phyloP scores from a whole-genome alignment of 92 coral and sea anemone genomes.

The Porites cylindrica region DNA sequence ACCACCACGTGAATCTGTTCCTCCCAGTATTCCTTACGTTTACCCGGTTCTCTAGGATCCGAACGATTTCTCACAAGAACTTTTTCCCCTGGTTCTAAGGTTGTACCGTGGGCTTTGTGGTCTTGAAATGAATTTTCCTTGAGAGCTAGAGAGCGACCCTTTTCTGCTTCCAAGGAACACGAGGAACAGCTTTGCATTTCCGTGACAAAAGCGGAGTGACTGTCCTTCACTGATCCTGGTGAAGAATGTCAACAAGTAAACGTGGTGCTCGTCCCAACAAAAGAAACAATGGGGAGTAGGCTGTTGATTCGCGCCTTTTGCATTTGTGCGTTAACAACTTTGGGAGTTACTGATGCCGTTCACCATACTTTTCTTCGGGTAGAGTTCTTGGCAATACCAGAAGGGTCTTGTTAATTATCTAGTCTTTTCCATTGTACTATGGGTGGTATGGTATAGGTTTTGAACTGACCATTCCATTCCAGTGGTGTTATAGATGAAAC shows the following conservation, averaged over 20 bases:
- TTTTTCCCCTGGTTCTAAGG: conserved; percentile 45
- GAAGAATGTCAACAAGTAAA: conserved; percentile 35
- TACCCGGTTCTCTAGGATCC: conserved; percentile 15
- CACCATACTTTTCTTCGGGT: conserved; percentile 15
- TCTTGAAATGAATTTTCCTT: conserved; percentile 31
- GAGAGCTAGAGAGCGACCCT: background rate
- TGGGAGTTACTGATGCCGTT: conserved; percentile 12
- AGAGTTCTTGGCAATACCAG: conserved; percentile 28
- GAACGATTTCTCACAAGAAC: conserved; percentile 35
- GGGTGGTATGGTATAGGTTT: too few species aligned
- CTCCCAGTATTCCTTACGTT: conserved; percentile 34
- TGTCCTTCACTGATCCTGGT: background rate
- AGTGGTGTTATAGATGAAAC: too few species aligned
- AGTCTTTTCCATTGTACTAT: too few species aligned
- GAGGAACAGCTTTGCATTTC: conserved; percentile 18
- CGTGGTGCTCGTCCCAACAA: conserved; percentile 51
- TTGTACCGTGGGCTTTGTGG: conserved; percentile 26
- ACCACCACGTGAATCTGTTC: conserved; percentile 40
- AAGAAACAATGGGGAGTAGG: conserved; percentile 45
- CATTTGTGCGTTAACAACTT: conserved; percentile 29
- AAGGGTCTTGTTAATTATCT: background rate
- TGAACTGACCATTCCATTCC: too few species aligned
- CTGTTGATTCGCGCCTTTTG: conserved; percentile 30
- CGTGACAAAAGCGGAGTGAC: conserved; percentile 12
- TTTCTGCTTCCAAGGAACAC: conserved; percentile 20